Evolutionary conservation across 2,888 invertebrate species (phyloP).

Genomic region (Tethea ocularis): DNA sequence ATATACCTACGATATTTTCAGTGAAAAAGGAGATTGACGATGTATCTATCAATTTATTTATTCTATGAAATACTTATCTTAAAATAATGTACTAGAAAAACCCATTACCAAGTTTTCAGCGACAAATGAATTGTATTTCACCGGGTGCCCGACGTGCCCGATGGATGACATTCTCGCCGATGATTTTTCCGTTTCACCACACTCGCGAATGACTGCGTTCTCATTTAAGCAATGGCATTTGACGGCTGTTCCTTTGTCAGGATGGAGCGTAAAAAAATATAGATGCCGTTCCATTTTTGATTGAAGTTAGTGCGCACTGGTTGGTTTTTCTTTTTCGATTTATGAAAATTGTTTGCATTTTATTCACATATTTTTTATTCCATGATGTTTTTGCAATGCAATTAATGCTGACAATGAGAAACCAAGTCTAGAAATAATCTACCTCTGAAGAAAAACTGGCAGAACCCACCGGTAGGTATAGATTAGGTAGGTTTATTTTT

Average conservation of each 20-base stretch:
- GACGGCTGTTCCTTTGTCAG: conserved; percentile 72
- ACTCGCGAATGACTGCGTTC: conserved; percentile 78
- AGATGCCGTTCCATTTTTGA: conserved; percentile 70
- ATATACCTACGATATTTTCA: too few species aligned
- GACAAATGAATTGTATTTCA: conserved; percentile 36
- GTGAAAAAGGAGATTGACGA: too few species aligned
- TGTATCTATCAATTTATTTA: too few species aligned
- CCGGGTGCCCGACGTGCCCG: conserved; percentile 38
- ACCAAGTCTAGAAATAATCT: too few species aligned
- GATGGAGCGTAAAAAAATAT: conserved; percentile 55
- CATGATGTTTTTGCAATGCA: too few species aligned
- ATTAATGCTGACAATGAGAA: too few species aligned
- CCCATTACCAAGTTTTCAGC: not conserved
- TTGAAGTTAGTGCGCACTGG: conserved; percentile 63
- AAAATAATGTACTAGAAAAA: not conserved
- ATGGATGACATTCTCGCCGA: conserved; percentile 67
- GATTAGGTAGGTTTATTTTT: too few species aligned
- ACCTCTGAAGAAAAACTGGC: too few species aligned
- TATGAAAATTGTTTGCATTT: conserved; percentile 17
- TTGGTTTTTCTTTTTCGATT: conserved; percentile 44
- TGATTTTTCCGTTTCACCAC: conserved; percentile 80
- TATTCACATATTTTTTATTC: too few species aligned
- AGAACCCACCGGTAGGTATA: too few species aligned
- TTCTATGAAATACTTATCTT: too few species aligned
- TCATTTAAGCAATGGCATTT: conserved; percentile 82